Percentiles rank a stretch among this genome's conserved stretches.
Conservation (phyloP, 2,888 invertebrate genomes). For the Ormyrus labotus region DNA sequence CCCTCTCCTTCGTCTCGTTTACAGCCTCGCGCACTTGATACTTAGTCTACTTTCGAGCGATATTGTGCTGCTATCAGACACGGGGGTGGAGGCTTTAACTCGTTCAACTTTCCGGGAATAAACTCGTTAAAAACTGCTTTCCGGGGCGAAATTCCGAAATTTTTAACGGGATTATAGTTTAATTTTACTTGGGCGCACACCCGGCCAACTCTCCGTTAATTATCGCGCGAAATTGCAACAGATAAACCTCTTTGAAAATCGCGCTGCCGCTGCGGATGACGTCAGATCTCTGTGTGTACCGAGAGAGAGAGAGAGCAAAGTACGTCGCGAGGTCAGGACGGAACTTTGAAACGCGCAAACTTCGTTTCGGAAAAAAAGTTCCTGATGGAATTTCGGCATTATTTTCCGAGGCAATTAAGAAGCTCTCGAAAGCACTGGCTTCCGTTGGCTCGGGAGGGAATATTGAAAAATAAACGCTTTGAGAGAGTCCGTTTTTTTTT, state of each 20-base stretch:
- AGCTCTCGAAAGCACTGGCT: no score
- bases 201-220: neutral
- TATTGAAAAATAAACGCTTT: no score
- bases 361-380: no score
- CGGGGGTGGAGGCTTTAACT: neutral
- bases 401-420: no score
- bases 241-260: neutral
- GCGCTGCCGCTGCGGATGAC: neutral
- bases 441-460: no score
- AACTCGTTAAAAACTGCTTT: neutral
- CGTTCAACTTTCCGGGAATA: neutral
- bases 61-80: neutral
- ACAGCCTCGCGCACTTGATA: neutral
- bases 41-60: neutral
- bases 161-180: neutral
- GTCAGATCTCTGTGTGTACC: neutral
- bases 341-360: neutral
- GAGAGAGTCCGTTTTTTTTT: no score
- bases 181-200: neutral
- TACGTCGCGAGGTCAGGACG: neutral
- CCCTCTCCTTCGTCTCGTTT: constrained; percentile 11
- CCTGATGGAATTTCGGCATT: no score
- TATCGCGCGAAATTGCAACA: constrained; percentile 4
- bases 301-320: neutral
- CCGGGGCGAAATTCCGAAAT: neutral